Evolutionary conservation across 2,797 vertebrate species (phyloP).

Genomic region (Dipus sagitta): DNA sequence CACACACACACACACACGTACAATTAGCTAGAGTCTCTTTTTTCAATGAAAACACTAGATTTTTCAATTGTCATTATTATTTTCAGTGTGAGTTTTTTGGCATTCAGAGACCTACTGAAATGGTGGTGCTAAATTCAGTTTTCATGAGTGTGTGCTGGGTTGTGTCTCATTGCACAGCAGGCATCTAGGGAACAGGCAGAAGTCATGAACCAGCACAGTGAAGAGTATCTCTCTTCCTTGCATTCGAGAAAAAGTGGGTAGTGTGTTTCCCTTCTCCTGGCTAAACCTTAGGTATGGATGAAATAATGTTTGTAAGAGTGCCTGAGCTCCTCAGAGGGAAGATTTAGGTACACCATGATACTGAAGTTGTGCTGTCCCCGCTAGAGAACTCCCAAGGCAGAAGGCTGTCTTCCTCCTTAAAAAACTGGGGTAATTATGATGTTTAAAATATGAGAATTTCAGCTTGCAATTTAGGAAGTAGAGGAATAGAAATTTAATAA

Average conservation of each 20-base stretch:
- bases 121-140: not conserved
- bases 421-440: not conserved
- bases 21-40: not conserved
- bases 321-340: not conserved
- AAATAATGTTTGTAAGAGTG: not conserved
- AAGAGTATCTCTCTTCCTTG: not conserved
- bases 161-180: not conserved
- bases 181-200: not conserved
- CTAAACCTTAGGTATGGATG: not conserved
- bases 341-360: not conserved
- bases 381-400: fast-evolving
- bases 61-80: slow-evolving; percentile 32
- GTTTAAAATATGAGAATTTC: not conserved
- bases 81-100: not conserved
- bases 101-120: not conserved
- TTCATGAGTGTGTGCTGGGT: not conserved
- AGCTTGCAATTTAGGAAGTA: not conserved
- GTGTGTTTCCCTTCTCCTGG: not conserved
- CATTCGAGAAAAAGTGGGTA: not conserved
- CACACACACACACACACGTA: not conserved
- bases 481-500: not conserved
- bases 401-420: not conserved
- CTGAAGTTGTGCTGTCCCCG: not conserved
- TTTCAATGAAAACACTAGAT: slow-evolving; percentile 12
- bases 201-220: not conserved